Percentiles rank a stretch among this genome's conserved stretches.
These are phyloP conservation scores for Odocoileus virginianus DNA, from an alignment of 2,113 vertebrate genomes.

Conservation along the genomic window DNA sequence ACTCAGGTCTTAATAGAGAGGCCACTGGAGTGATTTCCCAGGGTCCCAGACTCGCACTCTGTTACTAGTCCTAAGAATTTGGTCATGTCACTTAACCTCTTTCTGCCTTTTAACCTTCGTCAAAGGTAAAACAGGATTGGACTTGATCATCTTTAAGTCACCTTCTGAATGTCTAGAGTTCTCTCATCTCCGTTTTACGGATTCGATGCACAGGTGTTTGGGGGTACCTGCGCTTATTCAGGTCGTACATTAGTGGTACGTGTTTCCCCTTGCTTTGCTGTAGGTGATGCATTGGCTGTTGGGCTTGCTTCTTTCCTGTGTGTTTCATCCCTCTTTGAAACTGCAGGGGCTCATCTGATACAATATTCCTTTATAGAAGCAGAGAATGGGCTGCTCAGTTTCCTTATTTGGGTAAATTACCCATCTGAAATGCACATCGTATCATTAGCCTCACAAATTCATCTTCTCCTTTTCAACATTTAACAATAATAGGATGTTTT, in stretches of 20 bases:
- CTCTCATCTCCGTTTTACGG: background rate
- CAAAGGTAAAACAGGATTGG: background rate
- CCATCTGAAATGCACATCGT: background rate
- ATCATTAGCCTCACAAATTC: background rate
- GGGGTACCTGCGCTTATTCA: background rate
- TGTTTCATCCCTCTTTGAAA: background rate
- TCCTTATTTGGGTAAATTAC: background rate
- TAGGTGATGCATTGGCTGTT: background rate
- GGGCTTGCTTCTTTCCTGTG: background rate
- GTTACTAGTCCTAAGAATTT: background rate
- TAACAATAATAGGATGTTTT: background rate
- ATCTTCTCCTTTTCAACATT: background rate
- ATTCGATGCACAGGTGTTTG: background rate
- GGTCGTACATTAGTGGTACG: background rate
- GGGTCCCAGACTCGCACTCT: background rate
- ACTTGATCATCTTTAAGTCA: background rate
- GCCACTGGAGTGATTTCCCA: background rate
- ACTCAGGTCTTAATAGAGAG: background rate
- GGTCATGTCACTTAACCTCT: background rate
- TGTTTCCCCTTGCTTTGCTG: background rate
- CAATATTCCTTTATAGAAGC: background rate
- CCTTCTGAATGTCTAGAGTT: background rate
- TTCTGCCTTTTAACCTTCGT: background rate
- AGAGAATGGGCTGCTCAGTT: background rate
- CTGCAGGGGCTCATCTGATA: background rate